Evolutionary conservation across 2,113 vertebrate genomes (phyloP), one percentile per base, ranked within the genome.

Genomic region (Gyps fulvus): DNA sequence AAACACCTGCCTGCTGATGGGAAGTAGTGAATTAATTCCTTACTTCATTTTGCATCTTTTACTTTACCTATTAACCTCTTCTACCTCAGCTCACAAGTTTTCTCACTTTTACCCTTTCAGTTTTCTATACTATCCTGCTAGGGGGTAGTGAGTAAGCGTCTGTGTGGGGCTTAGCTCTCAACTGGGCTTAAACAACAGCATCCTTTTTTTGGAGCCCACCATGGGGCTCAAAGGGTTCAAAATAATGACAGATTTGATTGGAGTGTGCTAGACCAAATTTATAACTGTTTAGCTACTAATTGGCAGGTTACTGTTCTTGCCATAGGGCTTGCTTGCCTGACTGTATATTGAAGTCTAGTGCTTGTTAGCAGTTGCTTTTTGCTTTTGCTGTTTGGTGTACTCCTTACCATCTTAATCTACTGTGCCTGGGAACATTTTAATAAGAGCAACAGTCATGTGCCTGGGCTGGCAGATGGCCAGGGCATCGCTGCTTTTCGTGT

Each of bases 81-180:
- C 72, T 58, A 54, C 52, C 4, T 82, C 14, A 47, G 21, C 2
- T 2, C 22, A 61, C 1, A 4, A 21, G 9, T 81, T 84, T 76
- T 81, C 9, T 74, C 8, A 14, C 10, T 61, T 91, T 70, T 29
- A 47, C 8, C 1, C 5, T 72, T 69, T 43, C 4, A 50, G 18
- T 34, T 93, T 18, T 69, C 25, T 10, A 5, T 43, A 5, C 11
- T 16, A 43, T 1, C 7, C 6, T 89, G 4, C 13, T 58, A 36
- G 2, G 2, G 4, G 1, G 0, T 55, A 57, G 5, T 36, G 50
- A 83, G 15, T 3, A 1, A 69, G 9, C 2, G 0, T 38, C 65
- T 49, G 11, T 1, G 0, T 20, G 16, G 18, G 8, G 2, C 4
- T 91, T 42, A 71, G 26, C 15, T 66, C 3, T 43, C 45, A 38